phyloP scores from a whole-genome alignment of 1,140 invertebrate species.

The Hylaeus volcanicus region DNA sequence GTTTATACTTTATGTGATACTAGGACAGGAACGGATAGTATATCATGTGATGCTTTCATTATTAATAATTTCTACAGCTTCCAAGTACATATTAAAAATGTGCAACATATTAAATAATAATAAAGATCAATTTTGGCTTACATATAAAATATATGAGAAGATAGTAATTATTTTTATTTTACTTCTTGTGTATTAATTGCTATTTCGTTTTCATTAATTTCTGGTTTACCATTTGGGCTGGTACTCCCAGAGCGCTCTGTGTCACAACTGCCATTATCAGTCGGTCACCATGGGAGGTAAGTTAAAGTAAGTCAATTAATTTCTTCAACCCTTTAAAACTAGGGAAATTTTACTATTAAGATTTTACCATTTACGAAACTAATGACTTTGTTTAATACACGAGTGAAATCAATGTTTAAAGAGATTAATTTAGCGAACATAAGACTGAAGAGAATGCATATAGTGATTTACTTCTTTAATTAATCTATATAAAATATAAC shows the following conservation, averaged over 20 bases:
- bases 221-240: slow-evolving; percentile 78
- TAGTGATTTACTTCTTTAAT: not conserved
- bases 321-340: slow-evolving; percentile 1
- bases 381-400: not conserved
- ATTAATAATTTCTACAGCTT: not conserved
- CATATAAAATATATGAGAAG: slow-evolving; percentile 23
- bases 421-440: not conserved
- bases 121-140: slow-evolving; percentile 17
- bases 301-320: slow-evolving; percentile 57
- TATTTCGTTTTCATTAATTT: slow-evolving; percentile 81
- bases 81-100: not conserved
- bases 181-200: slow-evolving; percentile 75
- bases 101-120: not conserved
- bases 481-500: not conserved
- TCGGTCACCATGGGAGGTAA: slow-evolving; percentile 70
- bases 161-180: slow-evolving; percentile 63
- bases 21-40: not conserved
- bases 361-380: not conserved
- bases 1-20: not conserved
- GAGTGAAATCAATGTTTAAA: not conserved
- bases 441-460: slow-evolving; percentile 1
- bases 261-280: slow-evolving; percentile 52
- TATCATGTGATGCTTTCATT: not conserved
- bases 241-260: slow-evolving; percentile 67
- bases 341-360: not conserved